Percentiles rank a stretch among this genome's conserved stretches.
phyloP scores from a whole-genome alignment of 2,888 invertebrate genomes.

The Dicyrtoma fusca region DNA sequence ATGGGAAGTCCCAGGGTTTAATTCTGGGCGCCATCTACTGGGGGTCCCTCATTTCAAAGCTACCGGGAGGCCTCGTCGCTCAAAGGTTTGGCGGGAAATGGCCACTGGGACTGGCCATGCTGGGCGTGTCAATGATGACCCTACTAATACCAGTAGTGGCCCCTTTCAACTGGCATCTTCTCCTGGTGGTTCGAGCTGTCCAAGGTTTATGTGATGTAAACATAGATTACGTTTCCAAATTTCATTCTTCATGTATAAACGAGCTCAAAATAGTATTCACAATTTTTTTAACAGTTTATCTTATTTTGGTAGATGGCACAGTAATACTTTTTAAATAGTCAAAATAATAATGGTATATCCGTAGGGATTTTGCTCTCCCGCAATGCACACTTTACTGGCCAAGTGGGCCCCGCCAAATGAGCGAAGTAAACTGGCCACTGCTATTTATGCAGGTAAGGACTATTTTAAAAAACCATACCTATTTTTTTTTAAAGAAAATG shows the following conservation, averaged over 20 bases:
- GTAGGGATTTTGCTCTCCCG: conserved; percentile 89
- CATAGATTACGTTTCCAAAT: conserved; percentile 15
- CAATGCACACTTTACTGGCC: conserved; percentile 91
- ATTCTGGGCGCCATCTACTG: conserved; percentile 59
- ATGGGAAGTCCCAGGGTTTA: conserved; percentile 57
- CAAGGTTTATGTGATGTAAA: conserved; percentile 80
- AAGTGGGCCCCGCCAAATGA: conserved; percentile 92
- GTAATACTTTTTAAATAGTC: conserved; percentile 42
- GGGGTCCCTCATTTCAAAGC: conserved; percentile 59
- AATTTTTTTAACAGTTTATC: conserved; percentile 3
- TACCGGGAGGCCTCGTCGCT: conserved; percentile 40
- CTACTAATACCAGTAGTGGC: conserved; percentile 83
- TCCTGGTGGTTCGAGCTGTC: conserved; percentile 74
- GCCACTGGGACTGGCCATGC: conserved; percentile 79
- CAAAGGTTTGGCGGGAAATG: conserved; percentile 78
- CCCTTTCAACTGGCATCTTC: conserved; percentile 66
- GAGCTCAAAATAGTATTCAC: conserved; percentile 3
- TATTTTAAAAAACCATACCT: background rate
- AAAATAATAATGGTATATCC: too few relatives aligned
- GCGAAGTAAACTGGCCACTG: conserved; percentile 84
- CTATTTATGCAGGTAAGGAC: conserved; percentile 75
- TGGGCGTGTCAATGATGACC: conserved; percentile 80
- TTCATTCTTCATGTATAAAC: background rate
- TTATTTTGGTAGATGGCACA: background rate
- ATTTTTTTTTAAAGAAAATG: too few relatives aligned